A percentile compares a stretch with the other conserved stretches of the same genome.
These are phyloP conservation scores for Myotis davidii DNA, from an alignment of 2,113 vertebrate genomes.

Conservation along the genomic window DNA sequence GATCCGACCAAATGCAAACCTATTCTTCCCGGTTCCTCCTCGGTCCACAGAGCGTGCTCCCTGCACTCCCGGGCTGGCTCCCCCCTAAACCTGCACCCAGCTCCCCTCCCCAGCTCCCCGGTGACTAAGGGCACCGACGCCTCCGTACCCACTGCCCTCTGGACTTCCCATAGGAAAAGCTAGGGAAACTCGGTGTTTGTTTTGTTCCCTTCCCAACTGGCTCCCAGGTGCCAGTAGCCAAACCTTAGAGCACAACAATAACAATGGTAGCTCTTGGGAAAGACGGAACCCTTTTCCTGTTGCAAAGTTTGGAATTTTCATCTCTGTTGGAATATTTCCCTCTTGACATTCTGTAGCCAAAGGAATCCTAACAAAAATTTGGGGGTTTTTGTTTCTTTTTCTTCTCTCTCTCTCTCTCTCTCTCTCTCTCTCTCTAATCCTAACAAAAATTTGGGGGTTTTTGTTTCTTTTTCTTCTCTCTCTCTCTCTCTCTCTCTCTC, in stretches of 20 bases:
- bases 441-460: too few relatives aligned
- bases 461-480: too few relatives aligned
- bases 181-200: neutral
- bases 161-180: constrained; percentile 35
- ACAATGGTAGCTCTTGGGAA: constrained; percentile 51
- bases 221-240: constrained; percentile 44
- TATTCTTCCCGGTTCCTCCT: too few relatives aligned
- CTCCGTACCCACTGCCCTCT: neutral
- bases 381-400: neutral
- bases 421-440: too few relatives aligned
- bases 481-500: too few relatives aligned
- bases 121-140: neutral
- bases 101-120: neutral
- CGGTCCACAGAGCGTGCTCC: neutral
- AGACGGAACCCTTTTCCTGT: constrained; percentile 51
- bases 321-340: neutral
- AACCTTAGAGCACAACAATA: neutral
- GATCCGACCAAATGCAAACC: neutral
- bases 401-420: too few relatives aligned
- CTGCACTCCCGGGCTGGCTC: neutral
- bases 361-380: constrained; percentile 26
- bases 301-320: constrained; percentile 61
- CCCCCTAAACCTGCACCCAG: neutral
- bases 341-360: neutral
- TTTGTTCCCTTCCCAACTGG: constrained; percentile 15